Conservation (phyloP, 1,140 invertebrate genomes). For the Zaprionus lachaisei region DNA sequence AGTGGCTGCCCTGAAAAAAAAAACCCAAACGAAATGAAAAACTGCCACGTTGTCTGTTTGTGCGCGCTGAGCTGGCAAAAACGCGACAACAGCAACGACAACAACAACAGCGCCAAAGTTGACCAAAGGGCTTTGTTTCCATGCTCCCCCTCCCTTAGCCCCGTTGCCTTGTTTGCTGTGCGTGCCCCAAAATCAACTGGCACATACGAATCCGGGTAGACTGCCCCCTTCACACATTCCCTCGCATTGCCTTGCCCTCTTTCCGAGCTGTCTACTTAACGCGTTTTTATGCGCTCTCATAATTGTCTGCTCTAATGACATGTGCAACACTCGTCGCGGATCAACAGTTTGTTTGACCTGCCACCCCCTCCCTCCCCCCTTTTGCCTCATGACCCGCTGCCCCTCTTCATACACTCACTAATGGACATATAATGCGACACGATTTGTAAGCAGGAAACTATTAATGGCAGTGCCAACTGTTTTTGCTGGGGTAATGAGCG, state of each 20-base stretch:
- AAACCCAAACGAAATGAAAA: constrained; percentile 29
- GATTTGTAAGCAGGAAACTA: not conserved
- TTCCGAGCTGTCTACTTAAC: constrained; percentile 35
- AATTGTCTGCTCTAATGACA: constrained; percentile 52
- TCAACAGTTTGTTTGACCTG: constrained; percentile 10
- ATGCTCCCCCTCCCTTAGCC: not conserved
- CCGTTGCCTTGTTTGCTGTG: constrained; percentile 40
- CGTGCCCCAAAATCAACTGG: constrained; percentile 45
- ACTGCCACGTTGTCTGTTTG: constrained; percentile 69
- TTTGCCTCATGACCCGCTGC: not conserved
- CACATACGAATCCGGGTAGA: constrained; percentile 9
- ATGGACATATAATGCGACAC: constrained; percentile 6
- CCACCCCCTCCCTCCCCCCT: not conserved
- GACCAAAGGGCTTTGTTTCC: constrained; percentile 48
- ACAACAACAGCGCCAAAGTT: constrained; percentile 22
- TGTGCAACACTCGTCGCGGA: constrained; percentile 33
- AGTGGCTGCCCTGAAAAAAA: constrained; percentile 1
- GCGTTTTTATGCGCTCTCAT: constrained; percentile 53
- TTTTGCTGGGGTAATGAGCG: not conserved
- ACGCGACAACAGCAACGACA: constrained; percentile 25
- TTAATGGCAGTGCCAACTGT: not conserved
- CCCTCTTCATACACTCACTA: not conserved
- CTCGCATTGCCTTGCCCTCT: not conserved
- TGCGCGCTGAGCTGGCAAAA: constrained; percentile 58
- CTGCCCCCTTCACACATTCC: not conserved